Evolutionary conservation across 1,140 invertebrate genomes (phyloP).

Genomic region (Pemphigus obesinymphae): DNA sequence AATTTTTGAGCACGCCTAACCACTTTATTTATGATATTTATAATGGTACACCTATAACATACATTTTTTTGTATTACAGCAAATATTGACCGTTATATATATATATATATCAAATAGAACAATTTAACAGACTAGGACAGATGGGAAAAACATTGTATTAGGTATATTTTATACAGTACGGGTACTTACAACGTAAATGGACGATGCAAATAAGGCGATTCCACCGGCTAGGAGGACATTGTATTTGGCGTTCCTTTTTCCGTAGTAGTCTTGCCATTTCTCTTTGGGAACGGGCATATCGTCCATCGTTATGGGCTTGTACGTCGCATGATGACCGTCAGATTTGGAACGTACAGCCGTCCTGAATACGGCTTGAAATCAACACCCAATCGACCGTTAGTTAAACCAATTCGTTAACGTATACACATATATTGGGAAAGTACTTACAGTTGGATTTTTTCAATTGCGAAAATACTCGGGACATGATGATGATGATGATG

Average conservation of each 20-base stretch:
- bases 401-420: rapidly evolving
- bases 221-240: not conserved
- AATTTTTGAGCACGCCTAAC: too few species aligned
- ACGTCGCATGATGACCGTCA: not conserved
- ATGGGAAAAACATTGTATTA: too few species aligned
- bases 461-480: conserved; percentile 5
- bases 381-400: not conserved
- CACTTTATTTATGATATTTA: too few species aligned
- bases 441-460: conserved; percentile 30
- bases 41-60: too few species aligned
- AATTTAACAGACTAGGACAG: too few species aligned
- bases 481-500: not conserved
- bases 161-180: too few species aligned
- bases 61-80: too few species aligned
- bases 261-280: conserved; percentile 65
- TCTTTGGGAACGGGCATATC: conserved; percentile 68
- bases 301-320: conserved; percentile 56
- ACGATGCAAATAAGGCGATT: not conserved
- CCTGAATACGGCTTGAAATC: not conserved
- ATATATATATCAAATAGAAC: too few species aligned
- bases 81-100: too few species aligned
- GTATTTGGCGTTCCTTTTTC: conserved; percentile 57
- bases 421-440: not conserved
- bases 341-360: not conserved
- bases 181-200: conserved; percentile 22